phyloP scores from a whole-genome alignment of 37 sponge, comb jelly and placozoan genomes.

The Spongilla lacustris region DNA sequence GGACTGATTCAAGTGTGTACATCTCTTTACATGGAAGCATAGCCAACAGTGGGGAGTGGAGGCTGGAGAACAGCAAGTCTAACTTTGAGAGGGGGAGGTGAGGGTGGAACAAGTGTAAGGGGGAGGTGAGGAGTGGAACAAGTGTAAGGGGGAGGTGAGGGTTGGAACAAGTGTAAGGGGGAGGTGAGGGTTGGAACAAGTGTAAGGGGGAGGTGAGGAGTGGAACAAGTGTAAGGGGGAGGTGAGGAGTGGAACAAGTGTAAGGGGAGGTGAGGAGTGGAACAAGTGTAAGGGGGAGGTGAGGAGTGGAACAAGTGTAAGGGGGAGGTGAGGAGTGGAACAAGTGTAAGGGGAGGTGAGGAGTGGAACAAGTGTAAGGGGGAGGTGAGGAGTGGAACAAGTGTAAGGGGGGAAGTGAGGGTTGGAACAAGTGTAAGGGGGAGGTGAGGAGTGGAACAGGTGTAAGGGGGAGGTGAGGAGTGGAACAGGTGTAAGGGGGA shows the following conservation, averaged over 20 bases:
- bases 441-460: neutral
- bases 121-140: neutral
- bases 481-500: neutral
- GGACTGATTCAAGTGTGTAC: slow-evolving; percentile 82
- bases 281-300: neutral
- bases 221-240: neutral
- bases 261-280: neutral
- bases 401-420: neutral
- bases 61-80: slow-evolving; percentile 59
- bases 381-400: neutral
- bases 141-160: neutral
- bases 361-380: neutral
- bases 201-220: neutral
- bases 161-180: neutral
- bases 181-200: neutral
- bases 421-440: neutral
- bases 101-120: neutral
- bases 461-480: neutral
- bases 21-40: slow-evolving; percentile 63
- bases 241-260: neutral
- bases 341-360: neutral
- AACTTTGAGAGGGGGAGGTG: slow-evolving; percentile 73
- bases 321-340: neutral
- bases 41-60: slow-evolving; percentile 49
- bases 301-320: neutral